Evolutionary conservation across 2,888 invertebrate species (phyloP).

Genomic region (Drosophila subquinaria): DNA sequence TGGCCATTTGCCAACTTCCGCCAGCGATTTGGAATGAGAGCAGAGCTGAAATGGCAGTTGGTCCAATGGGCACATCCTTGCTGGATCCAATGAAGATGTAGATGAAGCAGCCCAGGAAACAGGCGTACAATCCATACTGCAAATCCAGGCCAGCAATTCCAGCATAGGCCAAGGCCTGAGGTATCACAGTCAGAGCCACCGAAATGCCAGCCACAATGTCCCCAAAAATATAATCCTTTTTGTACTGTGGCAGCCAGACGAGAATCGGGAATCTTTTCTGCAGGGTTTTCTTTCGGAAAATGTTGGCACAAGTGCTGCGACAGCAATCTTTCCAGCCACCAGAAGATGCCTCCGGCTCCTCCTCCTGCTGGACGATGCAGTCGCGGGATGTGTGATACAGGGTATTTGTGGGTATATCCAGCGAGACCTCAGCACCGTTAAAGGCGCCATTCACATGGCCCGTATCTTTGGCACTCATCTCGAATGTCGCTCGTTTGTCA

Average conservation of each 20-base stretch:
- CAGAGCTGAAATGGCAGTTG: constrained; percentile 96
- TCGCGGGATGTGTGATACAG: constrained; percentile 83
- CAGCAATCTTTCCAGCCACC: constrained; percentile 59
- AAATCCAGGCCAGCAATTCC: constrained; percentile 92
- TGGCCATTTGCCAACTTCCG: constrained; percentile 88
- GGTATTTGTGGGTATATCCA: constrained; percentile 84
- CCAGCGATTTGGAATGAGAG: constrained; percentile 93
- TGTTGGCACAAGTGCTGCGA: constrained; percentile 83
- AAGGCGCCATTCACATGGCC: constrained; percentile 73
- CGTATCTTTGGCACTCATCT: constrained; percentile 63
- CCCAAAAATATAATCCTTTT: constrained; percentile 90
- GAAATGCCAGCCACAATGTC: constrained; percentile 96
- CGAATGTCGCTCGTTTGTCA: constrained; percentile 21
- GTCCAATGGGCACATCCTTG: constrained; percentile 96
- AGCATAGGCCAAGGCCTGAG: constrained; percentile 94
- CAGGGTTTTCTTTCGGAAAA: constrained; percentile 90
- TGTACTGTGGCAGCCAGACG: constrained; percentile 93
- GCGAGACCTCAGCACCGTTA: constrained; percentile 79
- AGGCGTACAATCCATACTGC: constrained; percentile 96
- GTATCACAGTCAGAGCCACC: constrained; percentile 89
- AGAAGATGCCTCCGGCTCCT: constrained; percentile 75
- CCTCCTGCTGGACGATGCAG: constrained; percentile 86
- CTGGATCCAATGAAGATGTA: constrained; percentile 96
- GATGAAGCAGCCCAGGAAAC: constrained; percentile 95
- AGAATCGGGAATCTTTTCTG: constrained; percentile 91